These are phyloP conservation scores for Microtus oregoni DNA, from an alignment of 2,113 vertebrate genomes.

Conservation along the genomic window DNA sequence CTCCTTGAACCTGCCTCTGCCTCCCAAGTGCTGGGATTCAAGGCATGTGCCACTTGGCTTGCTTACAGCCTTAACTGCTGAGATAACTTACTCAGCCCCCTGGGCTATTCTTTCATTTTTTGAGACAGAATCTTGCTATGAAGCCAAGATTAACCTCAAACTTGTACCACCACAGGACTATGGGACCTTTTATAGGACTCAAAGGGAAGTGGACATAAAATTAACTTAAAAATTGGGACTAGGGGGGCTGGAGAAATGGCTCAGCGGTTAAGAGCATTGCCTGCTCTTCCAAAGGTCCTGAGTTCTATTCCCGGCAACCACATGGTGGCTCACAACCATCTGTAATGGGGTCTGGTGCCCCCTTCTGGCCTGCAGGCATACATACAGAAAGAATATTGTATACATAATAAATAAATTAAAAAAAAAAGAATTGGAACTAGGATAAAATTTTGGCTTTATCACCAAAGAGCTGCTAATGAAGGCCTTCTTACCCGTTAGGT, in stretches of 20 bases:
- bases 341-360: too few species aligned
- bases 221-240: not conserved
- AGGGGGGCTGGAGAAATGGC: too few species aligned
- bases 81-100: not conserved
- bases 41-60: not conserved
- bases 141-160: not conserved
- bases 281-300: too few species aligned
- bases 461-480: not conserved
- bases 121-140: not conserved
- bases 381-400: too few species aligned
- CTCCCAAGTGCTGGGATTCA: not conserved
- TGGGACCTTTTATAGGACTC: not conserved
- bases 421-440: not conserved
- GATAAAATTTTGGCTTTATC: conserved; percentile 19
- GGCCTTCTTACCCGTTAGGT: not conserved
- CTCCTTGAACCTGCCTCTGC: not conserved
- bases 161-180: not conserved
- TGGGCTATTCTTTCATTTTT: not conserved
- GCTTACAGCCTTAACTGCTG: not conserved
- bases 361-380: too few species aligned
- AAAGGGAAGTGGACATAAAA: not conserved
- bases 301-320: too few species aligned
- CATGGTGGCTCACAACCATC: too few species aligned
- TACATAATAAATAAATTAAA: too few species aligned
- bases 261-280: too few species aligned